phyloP scores from a whole-genome alignment of 2,797 vertebrate species.

The Cheirogaleus major region DNA sequence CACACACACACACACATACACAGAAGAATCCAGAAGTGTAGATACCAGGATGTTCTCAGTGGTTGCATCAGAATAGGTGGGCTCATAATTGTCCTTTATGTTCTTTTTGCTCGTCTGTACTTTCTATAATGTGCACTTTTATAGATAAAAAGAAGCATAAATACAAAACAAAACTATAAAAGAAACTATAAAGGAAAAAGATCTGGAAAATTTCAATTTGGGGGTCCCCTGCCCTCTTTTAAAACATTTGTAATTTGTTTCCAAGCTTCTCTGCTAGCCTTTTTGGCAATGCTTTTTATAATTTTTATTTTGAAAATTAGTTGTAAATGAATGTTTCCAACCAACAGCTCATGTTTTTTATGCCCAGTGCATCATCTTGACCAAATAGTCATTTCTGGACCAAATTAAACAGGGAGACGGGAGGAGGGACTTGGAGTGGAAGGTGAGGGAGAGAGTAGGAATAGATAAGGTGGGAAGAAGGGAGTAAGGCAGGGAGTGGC shows the following conservation, averaged over 20 bases:
- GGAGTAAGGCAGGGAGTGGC: not conserved
- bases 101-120: not conserved
- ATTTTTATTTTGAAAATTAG: slow-evolving; percentile 42
- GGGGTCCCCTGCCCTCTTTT: not conserved
- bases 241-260: slow-evolving; percentile 53
- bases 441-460: not conserved
- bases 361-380: not conserved
- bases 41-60: not conserved
- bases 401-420: not conserved
- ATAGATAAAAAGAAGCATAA: not conserved
- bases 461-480: accelerated
- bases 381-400: not conserved
- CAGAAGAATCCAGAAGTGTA: not conserved
- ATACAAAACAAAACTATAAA: not conserved
- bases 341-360: not conserved
- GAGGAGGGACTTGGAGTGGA: not conserved
- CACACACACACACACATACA: not conserved
- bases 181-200: not conserved
- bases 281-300: not conserved
- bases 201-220: not conserved
- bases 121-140: slow-evolving; percentile 12
- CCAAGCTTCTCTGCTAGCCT: not conserved
- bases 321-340: not conserved
- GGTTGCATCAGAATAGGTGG: not conserved
- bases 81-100: not conserved